Evolutionary conservation across 2,113 vertebrate genomes (phyloP).

Genomic region (Lontra canadensis): DNA sequence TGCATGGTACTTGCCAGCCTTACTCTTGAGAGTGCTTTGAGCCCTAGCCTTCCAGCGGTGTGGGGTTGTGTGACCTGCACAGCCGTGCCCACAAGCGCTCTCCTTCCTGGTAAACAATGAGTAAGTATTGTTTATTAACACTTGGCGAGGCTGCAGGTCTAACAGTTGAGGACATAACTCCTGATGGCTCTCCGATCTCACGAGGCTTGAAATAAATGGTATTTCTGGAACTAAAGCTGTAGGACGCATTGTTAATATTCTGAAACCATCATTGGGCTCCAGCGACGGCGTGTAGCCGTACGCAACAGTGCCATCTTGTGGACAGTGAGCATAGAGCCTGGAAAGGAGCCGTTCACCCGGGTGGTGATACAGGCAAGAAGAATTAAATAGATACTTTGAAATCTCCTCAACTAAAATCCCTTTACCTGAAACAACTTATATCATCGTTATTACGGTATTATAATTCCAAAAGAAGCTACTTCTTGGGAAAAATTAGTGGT

Average conservation of each 20-base stretch:
- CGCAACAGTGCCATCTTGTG: slow-evolving; percentile 68
- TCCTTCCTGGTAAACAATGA: not conserved
- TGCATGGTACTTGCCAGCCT: not conserved
- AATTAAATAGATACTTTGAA: not conserved
- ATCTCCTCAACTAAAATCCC: not conserved
- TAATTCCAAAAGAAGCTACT: slow-evolving; percentile 17
- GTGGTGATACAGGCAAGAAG: not conserved
- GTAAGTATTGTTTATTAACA: not conserved
- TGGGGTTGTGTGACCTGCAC: not conserved
- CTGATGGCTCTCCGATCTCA: not conserved
- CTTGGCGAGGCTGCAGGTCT: not conserved
- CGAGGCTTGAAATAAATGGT: not conserved
- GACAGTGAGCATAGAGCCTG: not conserved
- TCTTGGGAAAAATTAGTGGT: not conserved
- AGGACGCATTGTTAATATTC: not conserved
- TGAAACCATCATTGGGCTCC: rapidly evolving
- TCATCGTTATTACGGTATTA: not conserved
- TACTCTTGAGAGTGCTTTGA: not conserved
- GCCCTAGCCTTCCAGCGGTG: rapidly evolving
- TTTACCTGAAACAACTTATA: not conserved
- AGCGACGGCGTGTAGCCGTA: rapidly evolving
- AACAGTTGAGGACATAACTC: not conserved
- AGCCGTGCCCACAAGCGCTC: not conserved
- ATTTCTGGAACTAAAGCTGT: not conserved
- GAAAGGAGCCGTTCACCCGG: not conserved